These are phyloP conservation scores for Schizaphis graminum DNA, from an alignment of 2,888 invertebrate genomes.

Conservation along the genomic window DNA sequence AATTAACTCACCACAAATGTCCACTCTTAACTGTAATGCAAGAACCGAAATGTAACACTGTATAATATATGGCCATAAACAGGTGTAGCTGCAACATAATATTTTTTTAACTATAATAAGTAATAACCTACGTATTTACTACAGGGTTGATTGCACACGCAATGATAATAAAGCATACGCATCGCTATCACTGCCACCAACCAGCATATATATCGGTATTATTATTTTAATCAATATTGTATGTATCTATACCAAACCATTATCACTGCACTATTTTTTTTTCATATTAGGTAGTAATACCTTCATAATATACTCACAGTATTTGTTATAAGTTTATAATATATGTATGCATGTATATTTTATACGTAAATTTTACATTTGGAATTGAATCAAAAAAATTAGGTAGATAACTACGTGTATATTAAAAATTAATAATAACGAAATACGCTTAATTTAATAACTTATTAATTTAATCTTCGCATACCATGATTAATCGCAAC, in stretches of 20 bases:
- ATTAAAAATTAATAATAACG: background rate
- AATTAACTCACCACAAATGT: background rate
- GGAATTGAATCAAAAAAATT: background rate
- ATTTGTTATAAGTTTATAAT: background rate
- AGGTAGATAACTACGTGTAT: background rate
- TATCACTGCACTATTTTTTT: background rate
- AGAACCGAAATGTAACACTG: background rate
- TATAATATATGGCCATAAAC: background rate
- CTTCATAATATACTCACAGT: background rate
- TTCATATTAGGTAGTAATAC: background rate
- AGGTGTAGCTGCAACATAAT: background rate
- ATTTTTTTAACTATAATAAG: background rate
- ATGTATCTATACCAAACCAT: background rate
- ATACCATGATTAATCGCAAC: background rate
- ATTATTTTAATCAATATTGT: constrained; percentile 5
- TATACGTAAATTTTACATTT: background rate
- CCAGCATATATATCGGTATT: background rate
- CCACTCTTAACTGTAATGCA: background rate
- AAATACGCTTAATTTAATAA: background rate
- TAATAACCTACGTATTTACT: background rate
- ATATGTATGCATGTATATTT: background rate
- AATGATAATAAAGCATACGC: background rate
- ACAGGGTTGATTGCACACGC: background rate
- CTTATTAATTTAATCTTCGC: too few relatives aligned
- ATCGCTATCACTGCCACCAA: background rate